Percentiles rank a stretch among this genome's conserved stretches.
phyloP scores from a whole-genome alignment of 2,797 vertebrate genomes.

The Rallus crepitans region DNA sequence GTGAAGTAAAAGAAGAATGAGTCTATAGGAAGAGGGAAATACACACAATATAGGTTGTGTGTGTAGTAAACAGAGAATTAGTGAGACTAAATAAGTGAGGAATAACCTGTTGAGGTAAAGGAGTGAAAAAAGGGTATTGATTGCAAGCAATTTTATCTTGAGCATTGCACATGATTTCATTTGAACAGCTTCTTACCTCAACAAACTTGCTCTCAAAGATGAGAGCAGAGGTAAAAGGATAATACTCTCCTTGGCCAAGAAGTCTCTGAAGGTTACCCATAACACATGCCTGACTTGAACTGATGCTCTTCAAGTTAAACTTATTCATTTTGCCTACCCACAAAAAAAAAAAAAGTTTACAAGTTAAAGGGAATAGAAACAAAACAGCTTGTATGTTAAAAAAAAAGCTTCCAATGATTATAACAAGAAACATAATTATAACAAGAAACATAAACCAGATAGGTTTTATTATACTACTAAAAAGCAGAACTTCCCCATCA shows the following conservation, averaged over 20 bases:
- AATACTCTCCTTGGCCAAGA: constrained; percentile 62
- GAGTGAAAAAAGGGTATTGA: background rate
- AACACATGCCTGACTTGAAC: background rate
- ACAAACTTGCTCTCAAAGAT: constrained; percentile 75
- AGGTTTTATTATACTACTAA: background rate
- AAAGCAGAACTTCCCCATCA: background rate
- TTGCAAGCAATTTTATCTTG: background rate
- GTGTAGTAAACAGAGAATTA: background rate
- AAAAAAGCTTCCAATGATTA: background rate
- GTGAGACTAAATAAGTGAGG: background rate
- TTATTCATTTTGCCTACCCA: constrained; percentile 50
- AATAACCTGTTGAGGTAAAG: background rate
- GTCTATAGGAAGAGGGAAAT: background rate
- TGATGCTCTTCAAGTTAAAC: background rate
- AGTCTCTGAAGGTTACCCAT: constrained; percentile 52
- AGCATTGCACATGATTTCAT: background rate
- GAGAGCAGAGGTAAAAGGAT: constrained; percentile 45
- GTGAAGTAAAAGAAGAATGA: background rate
- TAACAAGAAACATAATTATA: background rate
- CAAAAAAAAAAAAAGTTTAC: background rate
- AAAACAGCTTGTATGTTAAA: background rate
- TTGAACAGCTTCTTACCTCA: constrained; percentile 64
- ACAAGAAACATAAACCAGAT: background rate
- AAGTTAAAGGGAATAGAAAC: background rate
- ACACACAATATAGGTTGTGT: too few relatives aligned